Evolutionary conservation across 1,140 invertebrate species (phyloP).

Genomic region (Charaxes varanes): DNA sequence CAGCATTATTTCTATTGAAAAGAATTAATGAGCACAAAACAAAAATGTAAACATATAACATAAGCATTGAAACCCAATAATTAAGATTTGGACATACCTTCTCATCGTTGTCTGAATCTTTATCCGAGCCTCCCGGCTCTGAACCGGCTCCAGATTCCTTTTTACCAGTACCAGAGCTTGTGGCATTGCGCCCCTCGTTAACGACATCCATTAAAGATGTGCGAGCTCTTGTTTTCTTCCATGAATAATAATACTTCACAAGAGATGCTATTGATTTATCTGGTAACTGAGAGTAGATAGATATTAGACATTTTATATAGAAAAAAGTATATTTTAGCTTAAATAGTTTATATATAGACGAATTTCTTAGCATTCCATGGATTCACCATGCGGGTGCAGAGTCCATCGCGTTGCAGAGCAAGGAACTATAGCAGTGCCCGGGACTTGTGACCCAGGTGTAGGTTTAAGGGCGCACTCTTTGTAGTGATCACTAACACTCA

Average conservation of each 20-base stretch:
- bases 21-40: constrained; percentile 33
- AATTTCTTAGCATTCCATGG: too few species aligned
- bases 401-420: too few species aligned
- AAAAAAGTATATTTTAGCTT: too few species aligned
- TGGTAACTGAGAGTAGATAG: constrained; percentile 85
- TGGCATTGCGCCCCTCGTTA: constrained; percentile 76
- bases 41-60: constrained; percentile 23
- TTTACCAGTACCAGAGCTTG: constrained; percentile 70
- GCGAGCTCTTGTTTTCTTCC: constrained; percentile 95
- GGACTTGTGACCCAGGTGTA: too few species aligned
- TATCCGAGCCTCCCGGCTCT: constrained; percentile 87
- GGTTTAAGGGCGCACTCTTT: too few species aligned
- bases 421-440: too few species aligned
- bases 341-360: too few species aligned
- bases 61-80: constrained; percentile 15
- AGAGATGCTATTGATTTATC: constrained; percentile 97
- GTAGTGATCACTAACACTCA: too few species aligned
- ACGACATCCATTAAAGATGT: constrained; percentile 92
- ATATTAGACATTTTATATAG: too few species aligned
- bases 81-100: constrained; percentile 82
- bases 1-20: too few species aligned
- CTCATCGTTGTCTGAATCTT: constrained; percentile 91
- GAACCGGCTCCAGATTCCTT: constrained; percentile 80
- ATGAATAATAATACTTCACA: constrained; percentile 98
- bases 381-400: too few species aligned